Evolutionary conservation across 2,797 vertebrate species (phyloP).

Genomic region (Sebastes iracundus): DNA sequence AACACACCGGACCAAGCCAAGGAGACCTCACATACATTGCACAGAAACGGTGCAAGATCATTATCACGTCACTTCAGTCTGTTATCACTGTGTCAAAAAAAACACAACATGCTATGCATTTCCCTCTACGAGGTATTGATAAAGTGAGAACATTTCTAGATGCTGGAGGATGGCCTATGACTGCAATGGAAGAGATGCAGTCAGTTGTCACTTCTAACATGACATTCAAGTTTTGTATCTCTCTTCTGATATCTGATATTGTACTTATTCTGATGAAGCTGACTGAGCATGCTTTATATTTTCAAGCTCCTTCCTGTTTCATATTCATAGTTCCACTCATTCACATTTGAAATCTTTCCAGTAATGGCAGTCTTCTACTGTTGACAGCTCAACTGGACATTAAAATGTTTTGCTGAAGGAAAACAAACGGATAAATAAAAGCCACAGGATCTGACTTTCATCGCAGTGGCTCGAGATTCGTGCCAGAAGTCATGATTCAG

Average conservation of each 20-base stretch:
- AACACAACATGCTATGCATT: constrained; percentile 1
- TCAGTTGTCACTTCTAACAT: constrained; percentile 63
- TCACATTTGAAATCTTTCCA: neutral
- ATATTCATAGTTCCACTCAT: constrained; percentile 12
- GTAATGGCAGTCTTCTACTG: constrained; percentile 7
- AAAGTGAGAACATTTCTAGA: neutral
- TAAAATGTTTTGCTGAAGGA: constrained; percentile 26
- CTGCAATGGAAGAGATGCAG: neutral
- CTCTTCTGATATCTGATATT: neutral
- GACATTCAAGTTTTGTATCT: neutral
- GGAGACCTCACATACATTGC: constrained; percentile 35
- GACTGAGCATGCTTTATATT: constrained; percentile 5
- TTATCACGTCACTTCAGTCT: constrained; percentile 57
- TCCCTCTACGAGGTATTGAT: neutral
- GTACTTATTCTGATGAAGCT: constrained; percentile 1
- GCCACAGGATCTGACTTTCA: constrained; percentile 2
- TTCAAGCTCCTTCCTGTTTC: neutral
- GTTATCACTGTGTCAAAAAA: constrained; percentile 8
- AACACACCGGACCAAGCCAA: constrained; percentile 48
- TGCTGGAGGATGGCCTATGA: neutral
- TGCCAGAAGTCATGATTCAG: constrained; percentile 8
- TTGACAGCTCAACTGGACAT: constrained; percentile 81
- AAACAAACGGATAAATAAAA: constrained; percentile 28
- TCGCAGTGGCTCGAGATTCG: neutral
- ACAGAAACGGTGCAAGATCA: constrained; percentile 57